Evolutionary conservation across 1,140 invertebrate species (phyloP).

Genomic region (Aphelinus atriplicis): DNA sequence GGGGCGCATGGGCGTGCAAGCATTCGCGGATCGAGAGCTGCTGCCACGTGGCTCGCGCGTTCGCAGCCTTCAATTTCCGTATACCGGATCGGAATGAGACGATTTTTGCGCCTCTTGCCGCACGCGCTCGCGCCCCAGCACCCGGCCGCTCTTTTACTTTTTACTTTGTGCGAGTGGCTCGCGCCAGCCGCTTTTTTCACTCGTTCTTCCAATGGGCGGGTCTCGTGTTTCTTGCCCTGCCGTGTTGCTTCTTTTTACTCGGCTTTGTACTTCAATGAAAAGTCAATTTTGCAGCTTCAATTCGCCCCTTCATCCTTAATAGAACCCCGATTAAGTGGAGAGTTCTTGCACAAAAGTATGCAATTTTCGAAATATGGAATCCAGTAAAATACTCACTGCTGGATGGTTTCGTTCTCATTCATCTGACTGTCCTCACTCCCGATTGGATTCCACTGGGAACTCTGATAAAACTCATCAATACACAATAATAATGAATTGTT

Average conservation of each 20-base stretch:
- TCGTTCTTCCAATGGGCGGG: constrained; percentile 14
- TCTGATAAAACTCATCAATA: too few relatives aligned
- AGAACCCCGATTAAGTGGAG: too few relatives aligned
- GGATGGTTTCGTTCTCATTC: too few relatives aligned
- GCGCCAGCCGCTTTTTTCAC: constrained; percentile 12
- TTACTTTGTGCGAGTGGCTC: neutral
- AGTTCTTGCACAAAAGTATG: too few relatives aligned
- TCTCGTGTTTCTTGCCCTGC: constrained; percentile 2
- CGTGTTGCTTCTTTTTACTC: neutral
- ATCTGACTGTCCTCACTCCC: too few relatives aligned
- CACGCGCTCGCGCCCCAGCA: too few relatives aligned
- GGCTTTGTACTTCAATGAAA: neutral
- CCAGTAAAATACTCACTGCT: too few relatives aligned
- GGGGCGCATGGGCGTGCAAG: neutral
- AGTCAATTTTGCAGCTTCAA: constrained; percentile 9
- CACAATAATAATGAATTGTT: too few relatives aligned
- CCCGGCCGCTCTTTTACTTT: too few relatives aligned
- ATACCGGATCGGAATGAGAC: neutral
- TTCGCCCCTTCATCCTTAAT: neutral
- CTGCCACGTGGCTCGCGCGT: constrained; percentile 27
- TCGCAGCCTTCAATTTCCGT: constrained; percentile 30
- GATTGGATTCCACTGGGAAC: too few relatives aligned
- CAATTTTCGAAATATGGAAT: too few relatives aligned
- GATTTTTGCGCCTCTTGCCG: neutral
- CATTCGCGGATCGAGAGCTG: neutral